Conservation (phyloP, 2,888 invertebrate species). For the Nymphalis c-album region DNA sequence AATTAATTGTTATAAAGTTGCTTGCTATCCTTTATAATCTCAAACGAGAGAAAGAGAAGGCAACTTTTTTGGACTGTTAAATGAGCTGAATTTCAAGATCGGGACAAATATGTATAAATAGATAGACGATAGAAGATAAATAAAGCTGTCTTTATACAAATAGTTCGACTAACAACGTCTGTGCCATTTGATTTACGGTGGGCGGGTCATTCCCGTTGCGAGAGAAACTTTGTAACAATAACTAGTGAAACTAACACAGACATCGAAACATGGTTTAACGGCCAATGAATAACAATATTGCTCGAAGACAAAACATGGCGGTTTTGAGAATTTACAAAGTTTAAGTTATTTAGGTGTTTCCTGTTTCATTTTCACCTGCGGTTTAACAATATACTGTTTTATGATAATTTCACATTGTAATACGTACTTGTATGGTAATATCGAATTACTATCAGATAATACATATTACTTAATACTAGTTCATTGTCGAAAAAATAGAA, state of each 20-base stretch:
- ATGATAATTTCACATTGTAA: background rate
- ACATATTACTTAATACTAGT: too few relatives aligned
- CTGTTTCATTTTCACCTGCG: slow-evolving; percentile 24
- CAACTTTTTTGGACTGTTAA: too few relatives aligned
- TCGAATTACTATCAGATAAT: background rate
- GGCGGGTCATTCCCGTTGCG: background rate
- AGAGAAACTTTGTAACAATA: slow-evolving; percentile 19
- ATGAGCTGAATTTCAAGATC: too few relatives aligned
- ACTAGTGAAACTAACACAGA: slow-evolving; percentile 13
- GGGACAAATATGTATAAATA: background rate
- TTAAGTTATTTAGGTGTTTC: slow-evolving; percentile 23
- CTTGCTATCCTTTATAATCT: too few relatives aligned
- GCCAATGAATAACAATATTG: slow-evolving; percentile 24
- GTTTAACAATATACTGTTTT: slow-evolving; percentile 10
- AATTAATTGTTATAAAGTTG: too few relatives aligned
- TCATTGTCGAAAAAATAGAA: too few relatives aligned
- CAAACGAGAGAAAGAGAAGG: too few relatives aligned
- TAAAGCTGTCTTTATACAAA: slow-evolving; percentile 6
- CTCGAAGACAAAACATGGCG: slow-evolving; percentile 19
- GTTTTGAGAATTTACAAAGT: slow-evolving; percentile 18
- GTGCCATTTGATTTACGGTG: slow-evolving; percentile 19
- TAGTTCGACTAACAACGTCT: background rate
- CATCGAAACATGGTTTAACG: slow-evolving; percentile 17
- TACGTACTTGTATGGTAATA: background rate
- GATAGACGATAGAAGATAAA: background rate